Evolutionary conservation across 2,797 vertebrate species (phyloP).

Genomic region (Rhinichthys osculus): DNA sequence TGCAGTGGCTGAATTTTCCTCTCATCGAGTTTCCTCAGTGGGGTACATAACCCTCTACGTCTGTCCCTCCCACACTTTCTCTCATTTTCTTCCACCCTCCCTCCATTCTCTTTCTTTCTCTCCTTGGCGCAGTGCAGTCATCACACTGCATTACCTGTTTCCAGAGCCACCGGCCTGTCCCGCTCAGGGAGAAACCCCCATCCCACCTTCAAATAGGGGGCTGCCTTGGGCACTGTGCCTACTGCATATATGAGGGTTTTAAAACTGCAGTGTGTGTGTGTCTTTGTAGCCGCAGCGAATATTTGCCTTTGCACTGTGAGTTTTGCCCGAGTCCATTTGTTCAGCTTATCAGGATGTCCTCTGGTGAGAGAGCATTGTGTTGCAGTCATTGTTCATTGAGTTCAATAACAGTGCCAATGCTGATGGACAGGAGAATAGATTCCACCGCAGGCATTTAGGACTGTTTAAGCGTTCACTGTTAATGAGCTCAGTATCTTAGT

Average conservation of each 20-base stretch:
- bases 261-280: constrained; percentile 30
- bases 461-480: constrained; percentile 41
- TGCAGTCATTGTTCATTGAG: constrained; percentile 46
- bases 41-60: constrained; percentile 48
- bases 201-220: constrained; percentile 25
- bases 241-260: constrained; percentile 12
- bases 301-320: constrained; percentile 35
- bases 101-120: constrained; percentile 51
- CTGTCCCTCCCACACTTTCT: constrained; percentile 53
- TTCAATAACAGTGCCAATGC: constrained; percentile 48
- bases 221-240: constrained; percentile 36
- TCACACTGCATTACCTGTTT: constrained; percentile 75
- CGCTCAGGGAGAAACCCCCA: constrained; percentile 41
- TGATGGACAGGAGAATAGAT: constrained; percentile 52
- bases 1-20: constrained; percentile 59
- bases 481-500: constrained; percentile 43
- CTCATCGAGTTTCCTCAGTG: constrained; percentile 53
- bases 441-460: constrained; percentile 42
- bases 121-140: constrained; percentile 84
- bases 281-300: constrained; percentile 15
- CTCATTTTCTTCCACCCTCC: constrained; percentile 49
- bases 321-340: constrained; percentile 45
- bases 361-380: constrained; percentile 41
- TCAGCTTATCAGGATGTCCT: constrained; percentile 52
- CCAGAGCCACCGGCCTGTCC: constrained; percentile 63